Conservation (phyloP, 2,888 invertebrate species). For the Lasioglossum leucozonium region DNA sequence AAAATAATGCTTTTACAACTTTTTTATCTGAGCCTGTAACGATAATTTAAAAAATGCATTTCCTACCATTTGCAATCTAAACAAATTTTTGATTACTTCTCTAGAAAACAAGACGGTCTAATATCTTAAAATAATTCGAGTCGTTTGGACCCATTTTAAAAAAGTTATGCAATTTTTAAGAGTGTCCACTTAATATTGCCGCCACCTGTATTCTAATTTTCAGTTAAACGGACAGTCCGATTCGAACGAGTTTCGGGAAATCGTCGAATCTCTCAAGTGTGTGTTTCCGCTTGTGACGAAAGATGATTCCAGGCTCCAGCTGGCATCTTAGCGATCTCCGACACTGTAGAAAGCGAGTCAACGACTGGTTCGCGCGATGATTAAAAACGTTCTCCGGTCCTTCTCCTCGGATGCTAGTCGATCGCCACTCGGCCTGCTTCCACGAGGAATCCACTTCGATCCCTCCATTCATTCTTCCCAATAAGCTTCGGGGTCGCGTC, state of each 20-base stretch:
- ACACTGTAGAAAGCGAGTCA: slow-evolving; percentile 13
- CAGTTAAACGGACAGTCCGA: background rate
- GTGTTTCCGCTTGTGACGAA: background rate
- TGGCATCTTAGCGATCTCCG: background rate
- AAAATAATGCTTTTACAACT: no score
- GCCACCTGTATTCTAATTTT: background rate
- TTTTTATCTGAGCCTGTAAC: no score
- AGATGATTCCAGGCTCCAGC: background rate
- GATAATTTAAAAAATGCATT: no score
- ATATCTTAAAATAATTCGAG: no score
- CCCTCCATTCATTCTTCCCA: slow-evolving; percentile 21
- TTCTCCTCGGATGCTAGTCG: slow-evolving; percentile 34
- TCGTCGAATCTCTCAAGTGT: background rate
- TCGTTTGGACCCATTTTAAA: no score
- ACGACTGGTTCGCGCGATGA: slow-evolving; percentile 21
- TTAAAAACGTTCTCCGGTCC: slow-evolving; percentile 27
- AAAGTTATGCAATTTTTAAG: no score
- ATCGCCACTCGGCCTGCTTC: slow-evolving; percentile 42
- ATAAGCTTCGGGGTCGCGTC: slow-evolving; percentile 36
- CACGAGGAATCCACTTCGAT: slow-evolving; percentile 6
- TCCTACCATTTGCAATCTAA: no score
- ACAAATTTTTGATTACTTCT: no score
- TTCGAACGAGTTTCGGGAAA: background rate
- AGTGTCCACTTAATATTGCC: no score
- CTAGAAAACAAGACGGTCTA: no score